phyloP scores from a whole-genome alignment of 1,140 invertebrate genomes.

The Drosophila obscura region DNA sequence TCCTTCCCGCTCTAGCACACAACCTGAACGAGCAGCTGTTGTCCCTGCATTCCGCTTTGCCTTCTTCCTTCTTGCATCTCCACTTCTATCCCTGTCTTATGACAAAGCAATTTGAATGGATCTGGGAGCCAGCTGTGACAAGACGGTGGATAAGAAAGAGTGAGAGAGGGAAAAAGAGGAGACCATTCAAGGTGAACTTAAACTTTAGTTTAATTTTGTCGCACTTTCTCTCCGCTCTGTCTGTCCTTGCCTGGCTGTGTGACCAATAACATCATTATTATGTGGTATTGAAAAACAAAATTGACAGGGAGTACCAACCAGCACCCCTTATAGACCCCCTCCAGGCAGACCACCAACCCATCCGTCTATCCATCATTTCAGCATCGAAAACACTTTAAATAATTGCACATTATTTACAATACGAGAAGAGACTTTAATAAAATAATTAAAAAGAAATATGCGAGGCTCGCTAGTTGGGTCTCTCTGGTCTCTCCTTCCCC shows the following conservation, averaged over 20 bases:
- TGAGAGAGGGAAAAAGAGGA: slow-evolving; percentile 10
- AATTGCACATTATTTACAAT: slow-evolving; percentile 56
- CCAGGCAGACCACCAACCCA: slow-evolving; percentile 2
- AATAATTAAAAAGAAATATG: slow-evolving; percentile 78
- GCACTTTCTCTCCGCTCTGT: neutral
- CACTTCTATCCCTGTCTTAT: slow-evolving; percentile 21
- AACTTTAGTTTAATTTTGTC: slow-evolving; percentile 19
- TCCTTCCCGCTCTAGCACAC: slow-evolving; percentile 11
- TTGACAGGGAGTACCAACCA: neutral
- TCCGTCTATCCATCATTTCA: slow-evolving; percentile 34
- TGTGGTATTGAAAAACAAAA: slow-evolving; percentile 40
- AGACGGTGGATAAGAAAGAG: slow-evolving; percentile 11
- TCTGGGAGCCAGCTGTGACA: slow-evolving; percentile 27
- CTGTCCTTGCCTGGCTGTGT: too few species aligned
- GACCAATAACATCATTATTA: slow-evolving; percentile 25
- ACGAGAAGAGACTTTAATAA: slow-evolving; percentile 61
- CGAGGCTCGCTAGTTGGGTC: slow-evolving; percentile 36
- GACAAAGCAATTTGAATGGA: slow-evolving; percentile 58
- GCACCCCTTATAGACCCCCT: too few species aligned
- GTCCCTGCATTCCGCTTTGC: slow-evolving; percentile 45
- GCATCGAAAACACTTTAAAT: slow-evolving; percentile 70
- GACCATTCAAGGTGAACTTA: slow-evolving; percentile 35
- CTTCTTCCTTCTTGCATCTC: slow-evolving; percentile 9
- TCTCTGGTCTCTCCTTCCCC: too few species aligned
- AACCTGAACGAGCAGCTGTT: slow-evolving; percentile 59